Percentiles rank a stretch among this genome's conserved stretches.
phyloP scores from a whole-genome alignment of 2,797 vertebrate genomes.

The Pyrocephalus nanus region DNA sequence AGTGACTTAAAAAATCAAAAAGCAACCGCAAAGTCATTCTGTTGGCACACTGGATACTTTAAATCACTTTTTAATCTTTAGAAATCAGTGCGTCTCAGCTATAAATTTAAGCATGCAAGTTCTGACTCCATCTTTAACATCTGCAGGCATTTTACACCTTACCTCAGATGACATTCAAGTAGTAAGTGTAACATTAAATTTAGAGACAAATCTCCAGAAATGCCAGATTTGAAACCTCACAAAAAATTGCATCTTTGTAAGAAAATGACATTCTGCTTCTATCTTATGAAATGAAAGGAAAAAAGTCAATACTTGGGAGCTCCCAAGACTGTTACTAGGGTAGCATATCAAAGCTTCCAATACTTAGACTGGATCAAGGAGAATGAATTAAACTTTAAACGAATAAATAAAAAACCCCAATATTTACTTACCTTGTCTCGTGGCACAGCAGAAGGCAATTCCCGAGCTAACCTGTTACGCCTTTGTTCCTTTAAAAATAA shows the following conservation, averaged over 20 bases:
- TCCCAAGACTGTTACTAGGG: background rate
- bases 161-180: background rate
- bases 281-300: background rate
- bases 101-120: background rate
- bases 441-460: conserved; percentile 84
- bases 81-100: background rate
- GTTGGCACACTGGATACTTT: background rate
- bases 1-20: background rate
- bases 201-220: background rate
- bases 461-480: conserved; percentile 89
- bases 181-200: background rate
- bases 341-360: background rate
- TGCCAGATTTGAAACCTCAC: background rate
- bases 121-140: background rate
- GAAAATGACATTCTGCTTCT: background rate
- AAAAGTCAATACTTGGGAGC: background rate
- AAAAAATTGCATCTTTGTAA: background rate
- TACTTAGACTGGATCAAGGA: background rate
- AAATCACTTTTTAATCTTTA: background rate
- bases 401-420: background rate
- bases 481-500: conserved; percentile 88
- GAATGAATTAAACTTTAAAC: background rate
- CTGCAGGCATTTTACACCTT: background rate
- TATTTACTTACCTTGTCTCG: conserved; percentile 88
- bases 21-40: background rate